Percentiles rank a stretch among this genome's conserved stretches.
These are phyloP conservation scores for Heteromyza rotundicornis DNA, from an alignment of 2,888 invertebrate species.

Conservation along the genomic window DNA sequence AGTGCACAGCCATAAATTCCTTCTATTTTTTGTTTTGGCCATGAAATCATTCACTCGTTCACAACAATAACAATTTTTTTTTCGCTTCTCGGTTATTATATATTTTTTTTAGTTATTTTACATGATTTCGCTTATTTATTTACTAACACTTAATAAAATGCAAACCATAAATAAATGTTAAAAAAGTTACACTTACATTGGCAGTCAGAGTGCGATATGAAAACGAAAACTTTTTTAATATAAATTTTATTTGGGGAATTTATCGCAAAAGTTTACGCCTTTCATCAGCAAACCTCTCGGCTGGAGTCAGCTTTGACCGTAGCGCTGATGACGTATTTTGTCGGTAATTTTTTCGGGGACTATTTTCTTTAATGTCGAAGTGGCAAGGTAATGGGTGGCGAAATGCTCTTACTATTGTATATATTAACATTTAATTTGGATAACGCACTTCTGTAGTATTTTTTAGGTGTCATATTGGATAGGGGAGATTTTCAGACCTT, in stretches of 20 bases:
- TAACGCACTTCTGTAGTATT: too few relatives aligned
- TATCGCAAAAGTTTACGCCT: conserved; percentile 2
- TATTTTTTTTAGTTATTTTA: conserved; percentile 15
- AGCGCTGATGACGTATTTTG: neutral
- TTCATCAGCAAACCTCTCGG: conserved; percentile 1
- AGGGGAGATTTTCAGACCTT: too few relatives aligned
- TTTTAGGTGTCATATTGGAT: too few relatives aligned
- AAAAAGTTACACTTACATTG: neutral
- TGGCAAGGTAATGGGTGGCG: neutral
- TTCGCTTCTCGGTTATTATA: conserved; percentile 4
- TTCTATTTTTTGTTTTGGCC: conserved; percentile 5
- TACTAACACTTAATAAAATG: conserved; percentile 21
- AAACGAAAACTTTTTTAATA: conserved; percentile 2
- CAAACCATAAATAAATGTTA: neutral
- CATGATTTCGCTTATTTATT: conserved; percentile 24
- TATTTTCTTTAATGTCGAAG: neutral
- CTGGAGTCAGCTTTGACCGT: neutral
- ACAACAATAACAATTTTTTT: conserved; percentile 24
- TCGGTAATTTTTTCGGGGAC: neutral
- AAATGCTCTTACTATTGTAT: neutral
- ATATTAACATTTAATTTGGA: conserved; percentile 1
- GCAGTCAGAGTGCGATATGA: neutral
- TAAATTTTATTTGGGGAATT: neutral
- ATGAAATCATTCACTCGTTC: too few relatives aligned
- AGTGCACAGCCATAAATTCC: conserved; percentile 36